These are phyloP conservation scores for Xyrauchen texanus DNA, from an alignment of 2,113 vertebrate species.

Conservation along the genomic window DNA sequence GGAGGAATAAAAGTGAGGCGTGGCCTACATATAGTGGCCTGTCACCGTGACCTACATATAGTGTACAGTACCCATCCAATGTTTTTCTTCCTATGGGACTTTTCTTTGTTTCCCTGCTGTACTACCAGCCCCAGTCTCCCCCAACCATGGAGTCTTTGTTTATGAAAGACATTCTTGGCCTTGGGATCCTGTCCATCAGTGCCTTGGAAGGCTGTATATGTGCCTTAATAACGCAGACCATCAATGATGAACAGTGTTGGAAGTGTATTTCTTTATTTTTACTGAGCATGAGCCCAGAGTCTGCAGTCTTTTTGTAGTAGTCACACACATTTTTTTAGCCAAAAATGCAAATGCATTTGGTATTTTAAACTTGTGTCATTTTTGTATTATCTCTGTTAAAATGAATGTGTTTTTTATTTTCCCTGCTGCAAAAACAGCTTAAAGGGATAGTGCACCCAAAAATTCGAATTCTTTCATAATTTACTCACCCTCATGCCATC, in stretches of 20 bases:
- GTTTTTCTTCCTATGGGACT: slow-evolving; percentile 45
- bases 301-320: not conserved
- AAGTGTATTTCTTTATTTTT: slow-evolving; percentile 29
- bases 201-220: not conserved
- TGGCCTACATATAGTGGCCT: slow-evolving; percentile 64
- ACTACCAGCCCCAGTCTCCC: slow-evolving; percentile 29
- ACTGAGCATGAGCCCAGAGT: not conserved
- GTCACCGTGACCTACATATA: slow-evolving; percentile 73
- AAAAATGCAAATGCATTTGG: too few species aligned
- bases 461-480: too few species aligned
- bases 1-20: slow-evolving; percentile 42
- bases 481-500: too few species aligned
- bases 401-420: slow-evolving; percentile 37
- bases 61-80: not conserved
- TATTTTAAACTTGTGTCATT: slow-evolving; percentile 40
- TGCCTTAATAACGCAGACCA: slow-evolving; percentile 21
- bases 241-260: not conserved
- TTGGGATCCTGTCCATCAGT: slow-evolving; percentile 21
- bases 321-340: not conserved
- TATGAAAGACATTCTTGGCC: slow-evolving; percentile 38
- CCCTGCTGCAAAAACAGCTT: too few species aligned
- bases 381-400: slow-evolving; percentile 28
- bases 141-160: slow-evolving; percentile 26
- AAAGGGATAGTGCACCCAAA: too few species aligned
- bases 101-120: slow-evolving; percentile 29